Percentiles rank a stretch among this genome's conserved stretches.
phyloP scores from a whole-genome alignment of 2,797 vertebrate genomes.

The Morus bassanus region DNA sequence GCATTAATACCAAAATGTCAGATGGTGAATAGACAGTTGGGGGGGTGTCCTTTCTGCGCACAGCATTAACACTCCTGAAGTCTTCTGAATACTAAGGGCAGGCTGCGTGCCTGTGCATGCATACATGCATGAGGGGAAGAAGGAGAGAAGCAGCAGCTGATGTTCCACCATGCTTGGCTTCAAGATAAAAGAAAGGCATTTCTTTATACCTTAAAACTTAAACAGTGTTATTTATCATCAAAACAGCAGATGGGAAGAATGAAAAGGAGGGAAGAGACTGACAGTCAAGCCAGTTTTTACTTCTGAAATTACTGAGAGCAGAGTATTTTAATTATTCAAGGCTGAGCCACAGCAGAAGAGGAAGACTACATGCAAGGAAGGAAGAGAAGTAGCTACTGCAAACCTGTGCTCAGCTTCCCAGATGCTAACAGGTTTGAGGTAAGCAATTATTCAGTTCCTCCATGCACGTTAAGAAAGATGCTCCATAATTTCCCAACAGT shows the following conservation, averaged over 20 bases:
- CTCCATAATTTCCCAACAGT: not conserved
- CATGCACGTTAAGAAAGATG: not conserved
- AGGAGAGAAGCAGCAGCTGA: not conserved
- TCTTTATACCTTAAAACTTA: too few relatives aligned
- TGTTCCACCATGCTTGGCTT: not conserved
- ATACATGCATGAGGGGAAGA: not conserved
- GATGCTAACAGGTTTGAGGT: not conserved
- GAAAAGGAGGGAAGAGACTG: not conserved
- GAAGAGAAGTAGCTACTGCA: not conserved
- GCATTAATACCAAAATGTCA: not conserved
- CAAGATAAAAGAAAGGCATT: not conserved
- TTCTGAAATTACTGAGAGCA: not conserved
- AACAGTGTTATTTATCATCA: not conserved
- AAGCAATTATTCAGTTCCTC: not conserved
- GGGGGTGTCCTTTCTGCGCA: not conserved
- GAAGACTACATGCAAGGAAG: not conserved
- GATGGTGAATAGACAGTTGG: too few relatives aligned
- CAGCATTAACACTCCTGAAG: not conserved
- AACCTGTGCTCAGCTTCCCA: not conserved
- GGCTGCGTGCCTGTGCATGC: not conserved
- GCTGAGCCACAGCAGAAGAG: not conserved
- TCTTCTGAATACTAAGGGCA: not conserved
- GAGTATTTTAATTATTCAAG: not conserved
- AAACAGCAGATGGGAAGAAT: not conserved
- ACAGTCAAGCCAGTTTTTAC: not conserved